Evolutionary conservation across 2,113 vertebrate genomes (phyloP), one percentile per base, ranked within the genome.

Genomic region (Xiphias gladius): DNA sequence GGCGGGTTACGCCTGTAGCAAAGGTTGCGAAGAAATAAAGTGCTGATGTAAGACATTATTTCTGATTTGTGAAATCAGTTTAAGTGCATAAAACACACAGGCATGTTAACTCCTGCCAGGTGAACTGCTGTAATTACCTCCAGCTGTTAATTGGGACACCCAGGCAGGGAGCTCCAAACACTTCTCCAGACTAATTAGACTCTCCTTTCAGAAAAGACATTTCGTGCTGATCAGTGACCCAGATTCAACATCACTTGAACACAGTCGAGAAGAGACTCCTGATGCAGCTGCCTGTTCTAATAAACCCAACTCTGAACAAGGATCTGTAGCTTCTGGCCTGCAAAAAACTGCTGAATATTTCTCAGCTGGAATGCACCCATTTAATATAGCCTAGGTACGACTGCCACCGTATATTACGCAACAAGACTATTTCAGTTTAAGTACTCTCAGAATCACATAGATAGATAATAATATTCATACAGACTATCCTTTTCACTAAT

Each of bases 151-250:
- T 63, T 58, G 85, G 86, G 84, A 79, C 86, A 79, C 80, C 22
- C 62, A 86, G 80, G 74, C 61, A 67, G 71, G 67, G 69, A 76
- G 82, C 84, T 88, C 73, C 89, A 30, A 67, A 11, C 52, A 75
- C 76, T 50, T 83, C 84, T 83, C 83, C 76, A 75, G n/a, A 85
- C 70, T 95, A 93, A 94, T 94, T 89, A 93, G 87, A 64, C 30
- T 10, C 43, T 71, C 16, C 80, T 85, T 85, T 89, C 72, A 77
- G 72, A 83, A 75, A 72, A 89, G 41, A 39, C 79, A 83, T 82
- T 86, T 90, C 88, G 83, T 72, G 90, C 91, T 94, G 92, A 58
- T 95, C 74, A 28, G 30, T 94, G 91, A 96, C 91, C 93, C 85
- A 94, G 78, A 93, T 95, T 90, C 72, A 13, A 79, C 78, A 81